These are phyloP conservation scores for Strigamia transsilvanica DNA, from an alignment of 2,888 invertebrate genomes.

Conservation along the genomic window DNA sequence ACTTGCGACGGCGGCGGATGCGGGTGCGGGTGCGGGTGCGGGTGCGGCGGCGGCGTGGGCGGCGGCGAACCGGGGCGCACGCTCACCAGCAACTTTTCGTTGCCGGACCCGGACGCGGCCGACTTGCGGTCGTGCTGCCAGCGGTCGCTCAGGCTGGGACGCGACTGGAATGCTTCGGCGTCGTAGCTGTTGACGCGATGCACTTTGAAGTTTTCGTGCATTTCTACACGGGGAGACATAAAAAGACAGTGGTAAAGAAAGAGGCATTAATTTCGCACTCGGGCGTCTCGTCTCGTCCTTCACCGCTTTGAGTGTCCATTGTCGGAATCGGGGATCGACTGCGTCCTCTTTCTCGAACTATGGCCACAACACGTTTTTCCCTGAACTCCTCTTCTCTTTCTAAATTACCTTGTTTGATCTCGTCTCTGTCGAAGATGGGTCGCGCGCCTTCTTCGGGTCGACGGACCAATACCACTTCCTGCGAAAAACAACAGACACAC, in stretches of 20 bases:
- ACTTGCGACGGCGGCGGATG: too few relatives aligned
- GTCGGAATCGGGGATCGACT: constrained; percentile 42
- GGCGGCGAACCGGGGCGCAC: not conserved
- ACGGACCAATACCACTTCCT: constrained; percentile 58
- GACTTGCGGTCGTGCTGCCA: constrained; percentile 54
- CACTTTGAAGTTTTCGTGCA: constrained; percentile 56
- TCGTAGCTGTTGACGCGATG: constrained; percentile 52
- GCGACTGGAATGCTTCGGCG: not conserved
- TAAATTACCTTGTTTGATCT: constrained; percentile 57
- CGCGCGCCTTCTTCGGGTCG: constrained; percentile 58
- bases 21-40: too few relatives aligned
- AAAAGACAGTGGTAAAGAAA: not conserved
- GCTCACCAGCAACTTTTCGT: constrained; percentile 50
- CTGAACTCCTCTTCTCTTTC: constrained; percentile 56
- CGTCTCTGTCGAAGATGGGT: constrained; percentile 59
- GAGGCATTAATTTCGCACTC: too few relatives aligned
- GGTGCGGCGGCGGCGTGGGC: too few relatives aligned
- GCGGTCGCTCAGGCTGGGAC: constrained; percentile 55
- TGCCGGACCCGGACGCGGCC: not conserved
- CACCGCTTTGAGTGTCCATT: not conserved
- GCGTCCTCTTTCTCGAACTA: constrained; percentile 54
- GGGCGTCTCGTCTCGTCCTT: too few relatives aligned
- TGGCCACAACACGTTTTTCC: constrained; percentile 57
- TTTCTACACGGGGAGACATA: constrained; percentile 22
- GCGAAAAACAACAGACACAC: constrained; percentile 15